Evolutionary conservation across 2,888 invertebrate genomes (phyloP).

Genomic region (Epirrita christyi): DNA sequence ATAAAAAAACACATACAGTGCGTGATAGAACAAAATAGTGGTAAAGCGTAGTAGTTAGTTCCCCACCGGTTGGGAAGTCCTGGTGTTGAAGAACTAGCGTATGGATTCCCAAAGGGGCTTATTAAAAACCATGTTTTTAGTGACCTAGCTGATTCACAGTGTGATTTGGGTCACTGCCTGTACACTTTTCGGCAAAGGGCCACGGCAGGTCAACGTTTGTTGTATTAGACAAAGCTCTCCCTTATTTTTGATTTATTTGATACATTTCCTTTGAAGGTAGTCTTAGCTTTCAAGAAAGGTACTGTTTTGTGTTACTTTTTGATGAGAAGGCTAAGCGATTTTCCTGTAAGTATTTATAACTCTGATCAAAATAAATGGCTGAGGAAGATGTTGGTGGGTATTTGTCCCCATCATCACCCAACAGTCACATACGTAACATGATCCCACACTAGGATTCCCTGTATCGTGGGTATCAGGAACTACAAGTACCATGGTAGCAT

Average conservation of each 20-base stretch:
- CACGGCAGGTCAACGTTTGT: slow-evolving; percentile 34
- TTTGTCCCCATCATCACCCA: no score
- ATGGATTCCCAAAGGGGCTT: no score
- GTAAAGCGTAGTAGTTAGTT: no score
- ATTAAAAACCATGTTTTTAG: no score
- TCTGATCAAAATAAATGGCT: not conserved
- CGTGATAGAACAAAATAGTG: no score
- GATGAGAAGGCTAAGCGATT: slow-evolving; percentile 8
- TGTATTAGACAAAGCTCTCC: slow-evolving; percentile 31
- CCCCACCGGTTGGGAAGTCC: no score
- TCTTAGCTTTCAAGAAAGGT: slow-evolving; percentile 6
- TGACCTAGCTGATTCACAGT: slow-evolving; percentile 17
- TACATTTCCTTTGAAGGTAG: slow-evolving; percentile 23
- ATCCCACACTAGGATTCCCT: no score
- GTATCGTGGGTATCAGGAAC: no score
- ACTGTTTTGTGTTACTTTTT: slow-evolving; percentile 11
- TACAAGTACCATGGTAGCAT: no score
- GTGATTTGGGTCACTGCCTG: slow-evolving; percentile 23
- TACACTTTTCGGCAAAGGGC: slow-evolving; percentile 37
- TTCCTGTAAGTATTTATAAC: slow-evolving; percentile 2
- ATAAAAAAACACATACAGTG: no score
- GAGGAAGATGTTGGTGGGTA: not conserved
- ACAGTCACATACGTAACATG: no score
- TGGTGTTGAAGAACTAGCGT: no score
- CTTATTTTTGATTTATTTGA: slow-evolving; percentile 37